These are phyloP conservation scores for Gila orcuttii DNA, from an alignment of 2,113 vertebrate genomes.

Conservation along the genomic window DNA sequence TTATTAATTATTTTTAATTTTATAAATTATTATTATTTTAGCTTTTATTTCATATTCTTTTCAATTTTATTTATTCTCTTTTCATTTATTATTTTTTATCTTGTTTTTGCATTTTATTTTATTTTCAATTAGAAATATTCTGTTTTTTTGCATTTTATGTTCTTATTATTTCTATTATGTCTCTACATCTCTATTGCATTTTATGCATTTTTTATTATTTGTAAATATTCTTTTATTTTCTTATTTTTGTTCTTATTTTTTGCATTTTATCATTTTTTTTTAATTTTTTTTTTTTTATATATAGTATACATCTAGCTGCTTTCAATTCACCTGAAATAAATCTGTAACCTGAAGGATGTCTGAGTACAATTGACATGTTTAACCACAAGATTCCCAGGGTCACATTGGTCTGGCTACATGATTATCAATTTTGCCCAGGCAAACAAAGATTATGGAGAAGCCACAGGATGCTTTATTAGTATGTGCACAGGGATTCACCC, in stretches of 20 bases:
- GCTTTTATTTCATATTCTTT: neutral
- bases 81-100: neutral
- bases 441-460: neutral
- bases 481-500: constrained; percentile 6
- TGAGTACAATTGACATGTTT: neutral
- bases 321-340: constrained; percentile 6
- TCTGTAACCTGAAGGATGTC: neutral
- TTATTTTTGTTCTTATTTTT: neutral
- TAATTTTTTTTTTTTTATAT: too few relatives aligned
- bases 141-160: neutral
- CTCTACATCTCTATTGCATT: neutral
- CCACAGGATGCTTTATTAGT: constrained; percentile 25
- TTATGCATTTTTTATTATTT: neutral
- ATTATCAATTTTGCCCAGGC: neutral
- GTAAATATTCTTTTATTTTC: neutral
- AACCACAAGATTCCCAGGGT: constrained; percentile 18
- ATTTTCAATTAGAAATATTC: neutral
- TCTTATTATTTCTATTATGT: neutral
- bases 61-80: neutral
- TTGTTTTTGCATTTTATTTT: neutral
- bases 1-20: too few relatives aligned
- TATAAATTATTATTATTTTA: neutral
- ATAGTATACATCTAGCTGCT: neutral
- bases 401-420: neutral
- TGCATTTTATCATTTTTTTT: neutral